phyloP scores from a whole-genome alignment of 2,888 invertebrate genomes.

The Eutolmus rufibarbis region DNA sequence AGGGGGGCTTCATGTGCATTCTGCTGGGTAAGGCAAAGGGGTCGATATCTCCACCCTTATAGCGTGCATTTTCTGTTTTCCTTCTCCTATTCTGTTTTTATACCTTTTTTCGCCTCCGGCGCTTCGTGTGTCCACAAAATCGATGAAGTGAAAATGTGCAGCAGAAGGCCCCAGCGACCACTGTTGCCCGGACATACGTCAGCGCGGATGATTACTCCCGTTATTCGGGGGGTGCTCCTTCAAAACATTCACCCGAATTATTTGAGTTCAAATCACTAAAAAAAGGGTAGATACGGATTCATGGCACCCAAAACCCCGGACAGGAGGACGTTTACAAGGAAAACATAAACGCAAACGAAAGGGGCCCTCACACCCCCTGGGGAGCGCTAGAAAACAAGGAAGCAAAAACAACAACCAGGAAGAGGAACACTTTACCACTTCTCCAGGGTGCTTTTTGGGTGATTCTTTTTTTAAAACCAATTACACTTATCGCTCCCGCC shows the following conservation, averaged over 20 bases:
- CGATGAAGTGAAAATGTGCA: constrained; percentile 9
- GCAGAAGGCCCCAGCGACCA: background rate
- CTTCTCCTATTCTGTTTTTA: constrained; percentile 8
- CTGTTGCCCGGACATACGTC: background rate
- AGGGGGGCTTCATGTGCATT: constrained; percentile 1
- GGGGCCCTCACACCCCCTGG: background rate
- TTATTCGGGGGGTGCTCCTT: background rate
- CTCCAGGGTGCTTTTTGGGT: background rate
- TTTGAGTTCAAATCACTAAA: background rate
- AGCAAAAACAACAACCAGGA: background rate
- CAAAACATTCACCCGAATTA: background rate
- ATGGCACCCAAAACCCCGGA: background rate
- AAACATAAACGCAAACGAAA: background rate
- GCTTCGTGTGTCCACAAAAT: background rate
- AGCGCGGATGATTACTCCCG: background rate
- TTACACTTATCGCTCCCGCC: background rate
- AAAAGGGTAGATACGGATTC: background rate
- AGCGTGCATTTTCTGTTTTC: background rate
- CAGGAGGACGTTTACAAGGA: background rate
- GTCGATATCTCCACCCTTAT: constrained; percentile 15
- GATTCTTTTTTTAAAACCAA: background rate
- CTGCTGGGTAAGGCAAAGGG: background rate
- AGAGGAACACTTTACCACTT: background rate
- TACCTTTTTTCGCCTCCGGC: constrained; percentile 3
- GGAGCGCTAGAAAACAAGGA: background rate